These are phyloP conservation scores for Lissonota sp. DNA, from an alignment of 2,888 invertebrate genomes.

Conservation along the genomic window DNA sequence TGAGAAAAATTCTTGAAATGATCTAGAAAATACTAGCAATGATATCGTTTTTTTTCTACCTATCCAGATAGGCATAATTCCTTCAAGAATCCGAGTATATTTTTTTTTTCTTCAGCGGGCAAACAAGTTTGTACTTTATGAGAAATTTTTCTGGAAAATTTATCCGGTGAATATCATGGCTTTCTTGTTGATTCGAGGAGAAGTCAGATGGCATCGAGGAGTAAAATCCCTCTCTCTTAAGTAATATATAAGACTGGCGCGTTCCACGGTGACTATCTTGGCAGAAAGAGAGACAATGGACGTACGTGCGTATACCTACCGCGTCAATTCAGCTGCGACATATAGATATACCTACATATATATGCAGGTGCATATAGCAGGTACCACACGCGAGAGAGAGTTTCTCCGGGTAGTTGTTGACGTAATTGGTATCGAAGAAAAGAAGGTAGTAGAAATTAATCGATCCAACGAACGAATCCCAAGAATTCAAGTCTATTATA, in stretches of 20 bases:
- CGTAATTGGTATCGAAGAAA: constrained; percentile 62
- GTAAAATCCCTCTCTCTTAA: constrained; percentile 11
- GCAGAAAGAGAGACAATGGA: constrained; percentile 54
- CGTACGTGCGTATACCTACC: constrained; percentile 62
- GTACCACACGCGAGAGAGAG: constrained; percentile 51
- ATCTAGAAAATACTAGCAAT: too few species aligned
- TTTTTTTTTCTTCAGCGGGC: not conserved
- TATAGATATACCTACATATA: constrained; percentile 28
- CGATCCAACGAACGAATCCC: constrained; percentile 62
- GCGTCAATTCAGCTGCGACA: constrained; percentile 32
- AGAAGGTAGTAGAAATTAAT: constrained; percentile 62
- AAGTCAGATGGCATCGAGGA: constrained; percentile 10
- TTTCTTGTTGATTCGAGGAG: constrained; percentile 51
- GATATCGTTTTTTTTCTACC: not conserved
- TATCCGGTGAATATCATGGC: constrained; percentile 28
- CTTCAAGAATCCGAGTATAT: too few species aligned
- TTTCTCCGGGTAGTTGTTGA: constrained; percentile 62
- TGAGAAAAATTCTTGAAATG: too few species aligned
- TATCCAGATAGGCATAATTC: not conserved
- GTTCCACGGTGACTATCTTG: constrained; percentile 49
- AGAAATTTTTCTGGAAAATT: constrained; percentile 38
- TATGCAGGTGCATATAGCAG: not conserved
- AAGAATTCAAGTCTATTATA: constrained; percentile 58
- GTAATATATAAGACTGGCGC: constrained; percentile 37
- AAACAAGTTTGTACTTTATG: constrained; percentile 20